Percentiles rank a stretch among this genome's conserved stretches.
phyloP scores from a whole-genome alignment of 2,888 invertebrate species.

The Abscondita cerata region DNA sequence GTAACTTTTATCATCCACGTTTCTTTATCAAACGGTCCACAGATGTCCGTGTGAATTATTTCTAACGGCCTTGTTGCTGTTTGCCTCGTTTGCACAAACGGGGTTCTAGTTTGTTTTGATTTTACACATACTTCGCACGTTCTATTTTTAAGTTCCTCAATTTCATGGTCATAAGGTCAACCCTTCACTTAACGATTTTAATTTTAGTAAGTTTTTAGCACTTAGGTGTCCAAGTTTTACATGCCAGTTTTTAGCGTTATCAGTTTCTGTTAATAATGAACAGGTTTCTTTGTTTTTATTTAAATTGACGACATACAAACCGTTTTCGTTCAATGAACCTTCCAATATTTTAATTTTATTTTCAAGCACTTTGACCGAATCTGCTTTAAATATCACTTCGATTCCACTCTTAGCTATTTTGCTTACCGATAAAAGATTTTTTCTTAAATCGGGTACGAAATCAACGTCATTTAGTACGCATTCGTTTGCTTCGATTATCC shows the following conservation, averaged over 20 bases:
- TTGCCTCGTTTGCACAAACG: too few relatives aligned
- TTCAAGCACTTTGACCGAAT: not conserved
- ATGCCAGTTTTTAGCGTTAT: not conserved
- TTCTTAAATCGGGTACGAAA: too few relatives aligned
- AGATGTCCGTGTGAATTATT: too few relatives aligned
- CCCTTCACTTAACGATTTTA: too few relatives aligned
- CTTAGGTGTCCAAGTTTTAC: not conserved
- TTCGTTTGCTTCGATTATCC: too few relatives aligned
- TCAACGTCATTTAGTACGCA: too few relatives aligned
- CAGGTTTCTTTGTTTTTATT: not conserved
- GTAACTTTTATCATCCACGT: not conserved
- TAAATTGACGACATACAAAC: not conserved
- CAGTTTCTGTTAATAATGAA: not conserved
- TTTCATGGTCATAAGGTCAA: too few relatives aligned
- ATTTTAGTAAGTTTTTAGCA: not conserved
- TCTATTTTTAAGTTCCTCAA: not conserved
- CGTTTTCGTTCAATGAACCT: not conserved
- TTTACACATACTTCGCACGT: not conserved
- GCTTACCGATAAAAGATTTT: too few relatives aligned
- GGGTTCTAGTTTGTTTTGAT: not conserved
- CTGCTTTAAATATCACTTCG: not conserved
- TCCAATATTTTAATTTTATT: not conserved
- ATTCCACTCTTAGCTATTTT: too few relatives aligned
- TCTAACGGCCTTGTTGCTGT: too few relatives aligned
- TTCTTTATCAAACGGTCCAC: too few relatives aligned